A percentile compares a stretch with the other conserved stretches of the same genome.
phyloP scores from a whole-genome alignment of 2,113 vertebrate species.

The Echinops telfairi region DNA sequence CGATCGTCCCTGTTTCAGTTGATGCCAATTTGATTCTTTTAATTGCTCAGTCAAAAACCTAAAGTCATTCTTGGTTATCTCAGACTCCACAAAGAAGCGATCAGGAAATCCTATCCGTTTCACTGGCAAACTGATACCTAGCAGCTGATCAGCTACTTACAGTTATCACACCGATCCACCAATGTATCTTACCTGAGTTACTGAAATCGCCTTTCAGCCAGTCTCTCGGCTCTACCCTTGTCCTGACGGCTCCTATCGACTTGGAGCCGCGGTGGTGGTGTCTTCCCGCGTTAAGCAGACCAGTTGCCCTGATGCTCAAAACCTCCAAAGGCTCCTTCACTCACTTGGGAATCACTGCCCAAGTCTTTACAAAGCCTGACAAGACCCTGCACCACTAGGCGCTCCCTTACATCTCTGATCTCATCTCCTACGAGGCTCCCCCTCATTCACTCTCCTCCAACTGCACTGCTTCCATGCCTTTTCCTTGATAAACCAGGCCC shows the following conservation, averaged over 20 bases:
- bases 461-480: no score
- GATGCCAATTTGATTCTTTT: constrained; percentile 8
- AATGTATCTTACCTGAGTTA: background rate
- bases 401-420: no score
- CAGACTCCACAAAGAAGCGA: background rate
- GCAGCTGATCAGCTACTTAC: constrained; percentile 8
- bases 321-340: no score
- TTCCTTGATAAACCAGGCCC: background rate
- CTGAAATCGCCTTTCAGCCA: background rate
- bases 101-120: background rate
- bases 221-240: background rate
- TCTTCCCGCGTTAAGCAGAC: constrained; percentile 13
- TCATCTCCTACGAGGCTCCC: no score
- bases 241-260: background rate
- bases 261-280: background rate
- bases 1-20: background rate
- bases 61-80: constrained; percentile 41
- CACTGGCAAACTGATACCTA: constrained; percentile 44
- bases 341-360: no score
- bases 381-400: no score
- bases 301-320: background rate
- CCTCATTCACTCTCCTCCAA: no score
- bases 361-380: no score
- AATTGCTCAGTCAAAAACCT: background rate
- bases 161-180: background rate